A percentile compares a stretch with the other conserved stretches of the same genome.
Conservation (phyloP, 1,140 invertebrate species). For the Gonioctena quinquepunctata region DNA sequence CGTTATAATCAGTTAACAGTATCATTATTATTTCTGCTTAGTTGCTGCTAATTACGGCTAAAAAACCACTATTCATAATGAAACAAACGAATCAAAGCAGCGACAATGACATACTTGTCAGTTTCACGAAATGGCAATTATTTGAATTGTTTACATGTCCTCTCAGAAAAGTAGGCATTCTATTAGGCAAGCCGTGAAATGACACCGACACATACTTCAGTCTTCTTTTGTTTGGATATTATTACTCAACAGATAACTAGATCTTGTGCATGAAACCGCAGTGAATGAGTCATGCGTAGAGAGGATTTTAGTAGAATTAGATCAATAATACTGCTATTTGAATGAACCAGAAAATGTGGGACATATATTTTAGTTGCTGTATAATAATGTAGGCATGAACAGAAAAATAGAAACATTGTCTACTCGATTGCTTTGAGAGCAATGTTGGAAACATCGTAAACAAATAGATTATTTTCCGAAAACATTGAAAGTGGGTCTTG, state of each 20-base stretch:
- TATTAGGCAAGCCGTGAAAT: not conserved
- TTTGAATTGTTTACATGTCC: not conserved
- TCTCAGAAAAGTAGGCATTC: not conserved
- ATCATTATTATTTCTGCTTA: too few species aligned
- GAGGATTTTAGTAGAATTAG: not conserved
- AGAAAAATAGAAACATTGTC: too few species aligned
- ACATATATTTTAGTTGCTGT: too few species aligned
- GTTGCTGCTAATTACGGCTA: too few species aligned
- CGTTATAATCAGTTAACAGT: too few species aligned
- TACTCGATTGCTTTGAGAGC: too few species aligned
- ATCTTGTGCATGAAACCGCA: not conserved
- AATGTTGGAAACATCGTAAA: too few species aligned
- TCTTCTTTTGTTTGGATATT: not conserved
- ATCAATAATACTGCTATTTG: too few species aligned
- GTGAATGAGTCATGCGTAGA: not conserved
- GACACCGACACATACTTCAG: not conserved
- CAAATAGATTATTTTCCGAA: too few species aligned
- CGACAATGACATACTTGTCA: conserved; percentile 9
- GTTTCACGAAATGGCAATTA: conserved; percentile 1
- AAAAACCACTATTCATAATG: not conserved
- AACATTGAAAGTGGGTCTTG: too few species aligned
- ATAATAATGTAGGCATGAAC: too few species aligned
- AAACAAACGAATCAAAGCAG: not conserved
- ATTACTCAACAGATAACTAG: not conserved
- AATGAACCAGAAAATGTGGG: too few species aligned